Evolutionary conservation across 1,140 invertebrate genomes (phyloP).

Genomic region (Magallana angulata): DNA sequence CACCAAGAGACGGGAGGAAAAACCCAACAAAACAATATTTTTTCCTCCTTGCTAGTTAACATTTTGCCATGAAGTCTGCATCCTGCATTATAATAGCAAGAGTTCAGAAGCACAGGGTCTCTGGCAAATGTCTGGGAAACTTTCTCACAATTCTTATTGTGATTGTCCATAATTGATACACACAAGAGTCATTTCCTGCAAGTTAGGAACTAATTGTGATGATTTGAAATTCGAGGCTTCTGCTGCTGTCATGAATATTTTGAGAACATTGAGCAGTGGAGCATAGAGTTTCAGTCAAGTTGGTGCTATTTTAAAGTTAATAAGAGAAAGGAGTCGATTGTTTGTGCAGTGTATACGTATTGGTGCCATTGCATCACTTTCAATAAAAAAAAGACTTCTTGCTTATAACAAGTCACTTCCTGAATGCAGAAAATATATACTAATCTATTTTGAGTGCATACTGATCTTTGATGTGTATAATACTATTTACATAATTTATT

Average conservation of each 20-base stretch:
- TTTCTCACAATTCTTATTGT: constrained; percentile 34
- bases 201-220: constrained; percentile 14
- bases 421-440: constrained; percentile 23
- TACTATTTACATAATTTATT: no score
- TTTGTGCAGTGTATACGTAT: neutral
- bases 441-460: neutral
- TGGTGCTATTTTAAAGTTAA: constrained; percentile 5
- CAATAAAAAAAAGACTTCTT: constrained; percentile 9
- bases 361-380: constrained; percentile 11
- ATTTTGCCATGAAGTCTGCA: constrained; percentile 28
- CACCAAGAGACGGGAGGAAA: no score
- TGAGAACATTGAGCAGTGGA: neutral
- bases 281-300: neutral
- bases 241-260: constrained; percentile 17
- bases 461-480: neutral
- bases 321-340: constrained; percentile 3
- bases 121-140: constrained; percentile 8
- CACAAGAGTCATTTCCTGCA: constrained; percentile 30
- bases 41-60: neutral
- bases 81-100: constrained; percentile 13
- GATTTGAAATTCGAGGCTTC: constrained; percentile 25
- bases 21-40: constrained; percentile 9
- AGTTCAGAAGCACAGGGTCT: constrained; percentile 25
- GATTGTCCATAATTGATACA: constrained; percentile 38
- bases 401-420: constrained; percentile 1